These are phyloP conservation scores for Cyprinodon brontotheroides DNA, from an alignment of 2,113 vertebrate species.

Conservation along the genomic window DNA sequence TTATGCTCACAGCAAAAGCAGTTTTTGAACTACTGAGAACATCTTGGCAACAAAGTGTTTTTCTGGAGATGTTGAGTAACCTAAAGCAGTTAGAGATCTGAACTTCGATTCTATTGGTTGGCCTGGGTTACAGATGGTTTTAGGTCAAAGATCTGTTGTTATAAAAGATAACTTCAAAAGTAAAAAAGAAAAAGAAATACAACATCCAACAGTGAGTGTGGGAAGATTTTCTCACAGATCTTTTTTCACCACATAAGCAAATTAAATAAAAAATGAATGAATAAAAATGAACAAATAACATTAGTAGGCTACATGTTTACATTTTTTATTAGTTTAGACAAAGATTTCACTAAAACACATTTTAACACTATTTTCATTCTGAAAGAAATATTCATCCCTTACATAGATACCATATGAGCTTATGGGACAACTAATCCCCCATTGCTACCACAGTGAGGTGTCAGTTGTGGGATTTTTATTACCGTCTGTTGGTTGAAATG, in stretches of 20 bases:
- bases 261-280: too few relatives aligned
- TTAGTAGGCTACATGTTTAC: not conserved
- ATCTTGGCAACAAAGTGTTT: not conserved
- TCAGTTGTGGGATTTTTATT: not conserved
- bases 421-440: not conserved
- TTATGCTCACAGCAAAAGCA: not conserved
- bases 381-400: not conserved
- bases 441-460: not conserved
- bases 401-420: not conserved
- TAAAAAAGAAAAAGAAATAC: not conserved
- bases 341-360: not conserved
- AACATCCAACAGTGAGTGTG: not conserved
- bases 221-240: not conserved
- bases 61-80: not conserved
- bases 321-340: not conserved
- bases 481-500: not conserved
- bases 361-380: not conserved
- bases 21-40: not conserved
- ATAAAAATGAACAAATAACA: not conserved
- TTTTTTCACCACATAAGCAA: not conserved
- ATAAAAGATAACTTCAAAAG: not conserved
- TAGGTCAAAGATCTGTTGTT: not conserved
- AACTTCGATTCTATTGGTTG: not conserved
- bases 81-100: not conserved
- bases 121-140: not conserved